Conservation (phyloP, 92 coral and sea anemone genomes). For the Diadumene lineata region DNA sequence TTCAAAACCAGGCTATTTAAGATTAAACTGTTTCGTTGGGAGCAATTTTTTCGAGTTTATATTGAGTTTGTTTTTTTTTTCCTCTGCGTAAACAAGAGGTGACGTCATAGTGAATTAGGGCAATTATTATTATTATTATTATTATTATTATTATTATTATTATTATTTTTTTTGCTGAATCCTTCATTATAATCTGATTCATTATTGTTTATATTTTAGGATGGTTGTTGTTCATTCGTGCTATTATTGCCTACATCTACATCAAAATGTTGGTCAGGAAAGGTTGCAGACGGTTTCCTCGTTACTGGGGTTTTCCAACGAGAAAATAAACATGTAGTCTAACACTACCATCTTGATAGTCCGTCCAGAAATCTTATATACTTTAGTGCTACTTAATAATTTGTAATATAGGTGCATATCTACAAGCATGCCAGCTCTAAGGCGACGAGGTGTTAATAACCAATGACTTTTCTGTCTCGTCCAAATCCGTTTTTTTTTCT, state of each 20-base stretch:
- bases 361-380: not conserved
- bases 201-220: slow-evolving; percentile 45
- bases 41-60: not conserved
- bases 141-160: not conserved
- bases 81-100: not conserved
- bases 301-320: slow-evolving; percentile 72
- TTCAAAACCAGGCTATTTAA: too few relatives aligned
- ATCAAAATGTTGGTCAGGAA: slow-evolving; percentile 79
- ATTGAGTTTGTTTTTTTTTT: not conserved
- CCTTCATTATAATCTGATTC: too few relatives aligned
- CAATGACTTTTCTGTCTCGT: too few relatives aligned
- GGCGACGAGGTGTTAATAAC: not conserved
- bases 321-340: not conserved
- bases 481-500: too few relatives aligned
- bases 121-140: not conserved
- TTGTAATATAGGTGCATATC: not conserved
- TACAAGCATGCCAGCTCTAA: not conserved
- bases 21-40: not conserved
- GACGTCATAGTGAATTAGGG: too few relatives aligned
- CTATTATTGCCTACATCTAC: slow-evolving; percentile 82
- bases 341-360: not conserved
- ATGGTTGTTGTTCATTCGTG: slow-evolving; percentile 90
- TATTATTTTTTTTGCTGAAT: not conserved
- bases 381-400: not conserved
- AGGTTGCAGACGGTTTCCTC: slow-evolving; percentile 70